These are phyloP conservation scores for Hyles euphorbiae DNA, from an alignment of 1,140 invertebrate genomes.

Conservation along the genomic window DNA sequence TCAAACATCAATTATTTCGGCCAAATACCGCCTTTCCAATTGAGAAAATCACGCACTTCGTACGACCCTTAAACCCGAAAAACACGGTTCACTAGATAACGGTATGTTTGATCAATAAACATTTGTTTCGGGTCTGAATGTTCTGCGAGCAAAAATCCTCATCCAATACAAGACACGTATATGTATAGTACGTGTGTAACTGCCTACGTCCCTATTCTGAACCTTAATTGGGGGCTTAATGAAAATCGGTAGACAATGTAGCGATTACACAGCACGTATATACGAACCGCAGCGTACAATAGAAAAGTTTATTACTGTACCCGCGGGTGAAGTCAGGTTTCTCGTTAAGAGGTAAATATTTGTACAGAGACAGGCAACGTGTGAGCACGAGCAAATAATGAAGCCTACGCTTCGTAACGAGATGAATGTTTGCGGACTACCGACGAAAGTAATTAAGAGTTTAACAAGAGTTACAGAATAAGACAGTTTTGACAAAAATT, in stretches of 20 bases:
- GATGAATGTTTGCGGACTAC: slow-evolving; percentile 69
- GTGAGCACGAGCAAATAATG: slow-evolving; percentile 68
- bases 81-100: too few relatives aligned
- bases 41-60: too few relatives aligned
- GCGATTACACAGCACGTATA: slow-evolving; percentile 44
- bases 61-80: too few relatives aligned
- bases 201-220: slow-evolving; percentile 22
- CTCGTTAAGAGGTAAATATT: slow-evolving; percentile 71
- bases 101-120: too few relatives aligned
- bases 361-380: slow-evolving; percentile 51
- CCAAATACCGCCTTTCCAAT: too few relatives aligned
- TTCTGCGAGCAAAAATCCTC: too few relatives aligned
- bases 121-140: too few relatives aligned
- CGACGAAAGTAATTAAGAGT: slow-evolving; percentile 69
- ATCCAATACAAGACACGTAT: too few relatives aligned
- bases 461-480: slow-evolving; percentile 60
- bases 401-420: slow-evolving; percentile 61
- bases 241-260: slow-evolving; percentile 49
- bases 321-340: slow-evolving; percentile 63
- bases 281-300: slow-evolving; percentile 52
- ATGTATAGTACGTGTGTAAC: slow-evolving; percentile 2
- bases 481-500: slow-evolving; percentile 57
- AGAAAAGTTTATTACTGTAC: slow-evolving; percentile 68
- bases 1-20: too few relatives aligned
- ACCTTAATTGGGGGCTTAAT: slow-evolving; percentile 53